A percentile compares a stretch with the other conserved stretches of the same genome.
These are phyloP conservation scores for Prosapia bicincta DNA, from an alignment of 2,888 invertebrate species.

Conservation along the genomic window DNA sequence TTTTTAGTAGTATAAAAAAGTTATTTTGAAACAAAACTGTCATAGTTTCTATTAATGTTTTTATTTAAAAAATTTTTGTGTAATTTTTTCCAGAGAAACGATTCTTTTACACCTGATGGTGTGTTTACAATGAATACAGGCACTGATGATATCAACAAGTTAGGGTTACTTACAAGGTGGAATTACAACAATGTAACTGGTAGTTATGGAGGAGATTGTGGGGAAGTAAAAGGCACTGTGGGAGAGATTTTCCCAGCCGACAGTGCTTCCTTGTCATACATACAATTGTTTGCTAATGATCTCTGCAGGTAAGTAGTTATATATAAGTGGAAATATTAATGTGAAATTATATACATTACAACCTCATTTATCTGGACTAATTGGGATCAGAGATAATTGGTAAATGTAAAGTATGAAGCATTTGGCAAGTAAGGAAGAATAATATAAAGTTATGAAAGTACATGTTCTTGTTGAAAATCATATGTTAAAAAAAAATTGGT, in stretches of 20 bases:
- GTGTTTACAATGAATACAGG: slow-evolving; percentile 75
- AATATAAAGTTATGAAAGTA: no score
- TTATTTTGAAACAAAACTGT: no score
- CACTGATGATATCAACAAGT: slow-evolving; percentile 55
- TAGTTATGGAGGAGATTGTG: slow-evolving; percentile 61
- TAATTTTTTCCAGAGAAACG: slow-evolving; percentile 64
- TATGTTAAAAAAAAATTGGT: no score
- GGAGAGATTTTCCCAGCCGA: slow-evolving; percentile 79
- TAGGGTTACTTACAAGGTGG: slow-evolving; percentile 73
- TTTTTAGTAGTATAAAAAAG: no score
- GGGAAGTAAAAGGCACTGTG: slow-evolving; percentile 64
- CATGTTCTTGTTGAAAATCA: no score
- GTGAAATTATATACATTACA: no score
- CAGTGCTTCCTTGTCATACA: slow-evolving; percentile 52
- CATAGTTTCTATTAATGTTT: not conserved
- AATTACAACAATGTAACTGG: slow-evolving; percentile 55
- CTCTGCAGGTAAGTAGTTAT: slow-evolving; percentile 80
- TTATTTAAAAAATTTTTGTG: not conserved
- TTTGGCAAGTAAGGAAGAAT: no score
- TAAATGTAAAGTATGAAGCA: no score
- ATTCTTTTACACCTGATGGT: slow-evolving; percentile 69
- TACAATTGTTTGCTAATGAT: slow-evolving; percentile 70
- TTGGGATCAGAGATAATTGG: no score
- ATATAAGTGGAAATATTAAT: no score
- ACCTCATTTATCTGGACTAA: no score